Conservation (phyloP, 2,797 vertebrate species). For the Stomatorhinus walkeri region DNA sequence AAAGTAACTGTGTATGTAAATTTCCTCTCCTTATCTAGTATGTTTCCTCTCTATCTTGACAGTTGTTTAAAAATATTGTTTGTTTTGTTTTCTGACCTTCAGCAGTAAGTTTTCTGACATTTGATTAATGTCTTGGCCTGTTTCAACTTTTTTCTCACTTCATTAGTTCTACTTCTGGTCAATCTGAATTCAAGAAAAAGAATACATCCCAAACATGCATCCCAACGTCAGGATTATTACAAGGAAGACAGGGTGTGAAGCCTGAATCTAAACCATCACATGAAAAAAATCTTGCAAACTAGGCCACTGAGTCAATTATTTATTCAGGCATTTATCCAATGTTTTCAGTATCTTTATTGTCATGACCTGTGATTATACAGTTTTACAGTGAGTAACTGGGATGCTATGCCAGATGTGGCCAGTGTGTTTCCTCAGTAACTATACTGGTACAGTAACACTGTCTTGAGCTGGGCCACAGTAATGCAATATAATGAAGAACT, state of each 20-base stretch:
- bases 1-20: slow-evolving; percentile 55
- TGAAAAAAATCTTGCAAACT: slow-evolving; percentile 6
- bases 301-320: neutral
- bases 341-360: slow-evolving; percentile 54
- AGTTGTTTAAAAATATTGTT: slow-evolving; percentile 7
- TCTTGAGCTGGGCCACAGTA: slow-evolving; percentile 33
- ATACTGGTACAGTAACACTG: slow-evolving; percentile 60
- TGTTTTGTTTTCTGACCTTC: neutral
- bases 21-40: slow-evolving; percentile 37
- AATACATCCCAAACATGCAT: neutral
- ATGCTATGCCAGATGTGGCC: slow-evolving; percentile 65
- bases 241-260: neutral
- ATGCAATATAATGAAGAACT: slow-evolving; percentile 51
- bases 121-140: neutral
- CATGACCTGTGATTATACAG: slow-evolving; percentile 48
- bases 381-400: slow-evolving; percentile 42
- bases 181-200: neutral
- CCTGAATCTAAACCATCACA: neutral
- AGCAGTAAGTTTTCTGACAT: neutral
- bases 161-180: neutral
- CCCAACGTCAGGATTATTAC: neutral
- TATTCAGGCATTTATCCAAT: slow-evolving; percentile 26
- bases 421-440: slow-evolving; percentile 44
- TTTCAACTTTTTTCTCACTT: neutral
- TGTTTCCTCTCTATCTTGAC: slow-evolving; percentile 28